Percentiles rank a stretch among this genome's conserved stretches.
phyloP scores from a whole-genome alignment of 2,797 vertebrate species.

The Pelobates cultripes region DNA sequence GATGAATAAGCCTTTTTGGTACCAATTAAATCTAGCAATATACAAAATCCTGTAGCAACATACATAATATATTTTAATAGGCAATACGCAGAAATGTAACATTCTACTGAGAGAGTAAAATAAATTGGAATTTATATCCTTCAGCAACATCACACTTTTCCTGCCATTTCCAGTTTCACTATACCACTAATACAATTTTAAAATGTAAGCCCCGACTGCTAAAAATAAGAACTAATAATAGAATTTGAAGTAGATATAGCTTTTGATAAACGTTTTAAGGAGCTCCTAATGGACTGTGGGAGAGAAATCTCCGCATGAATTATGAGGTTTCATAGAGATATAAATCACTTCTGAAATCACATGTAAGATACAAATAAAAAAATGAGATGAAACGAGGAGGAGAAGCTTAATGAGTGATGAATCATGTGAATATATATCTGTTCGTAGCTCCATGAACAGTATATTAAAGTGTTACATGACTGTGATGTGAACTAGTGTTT shows the following conservation, averaged over 20 bases:
- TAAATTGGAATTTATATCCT: background rate
- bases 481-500: conserved; percentile 4
- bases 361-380: conserved; percentile 24
- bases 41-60: background rate
- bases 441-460: conserved; percentile 5
- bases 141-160: background rate
- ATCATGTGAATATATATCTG: conserved; percentile 29
- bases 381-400: background rate
- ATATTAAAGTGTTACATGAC: conserved; percentile 18
- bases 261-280: conserved; percentile 2
- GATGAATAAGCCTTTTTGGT: background rate
- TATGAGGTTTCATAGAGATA: conserved; percentile 5
- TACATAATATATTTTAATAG: background rate
- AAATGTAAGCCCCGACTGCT: background rate
- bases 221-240: background rate
- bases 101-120: background rate
- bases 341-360: conserved; percentile 24
- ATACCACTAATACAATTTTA: background rate
- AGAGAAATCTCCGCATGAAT: conserved; percentile 21
- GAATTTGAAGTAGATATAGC: conserved; percentile 1
- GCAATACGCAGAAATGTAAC: background rate
- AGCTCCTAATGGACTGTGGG: conserved; percentile 13
- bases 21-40: background rate
- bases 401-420: conserved; percentile 23
- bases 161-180: background rate